phyloP scores from a whole-genome alignment of 2,797 vertebrate genomes.

The Sebastes oblongus region DNA sequence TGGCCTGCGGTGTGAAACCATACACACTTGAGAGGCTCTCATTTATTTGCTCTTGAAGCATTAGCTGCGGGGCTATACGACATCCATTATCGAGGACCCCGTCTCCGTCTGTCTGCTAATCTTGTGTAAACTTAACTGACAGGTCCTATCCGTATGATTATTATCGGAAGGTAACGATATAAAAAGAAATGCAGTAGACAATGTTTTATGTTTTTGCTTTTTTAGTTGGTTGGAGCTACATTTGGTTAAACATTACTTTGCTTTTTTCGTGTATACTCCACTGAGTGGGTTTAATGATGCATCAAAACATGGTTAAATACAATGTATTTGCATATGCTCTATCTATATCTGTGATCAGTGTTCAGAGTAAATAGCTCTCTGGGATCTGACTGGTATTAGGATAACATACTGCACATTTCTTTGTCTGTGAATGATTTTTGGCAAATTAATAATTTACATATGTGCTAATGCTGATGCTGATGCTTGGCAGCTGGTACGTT shows the following conservation, averaged over 20 bases:
- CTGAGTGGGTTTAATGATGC: background rate
- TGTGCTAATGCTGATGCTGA: background rate
- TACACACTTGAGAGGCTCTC: constrained; percentile 55
- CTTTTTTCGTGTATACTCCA: background rate
- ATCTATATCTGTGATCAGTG: background rate
- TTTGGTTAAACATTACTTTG: background rate
- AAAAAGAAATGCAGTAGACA: background rate
- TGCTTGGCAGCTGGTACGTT: too few relatives aligned
- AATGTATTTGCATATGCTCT: background rate
- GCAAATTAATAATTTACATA: background rate
- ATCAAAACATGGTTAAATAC: background rate
- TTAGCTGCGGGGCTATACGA: constrained; percentile 40
- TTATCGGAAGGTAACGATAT: background rate
- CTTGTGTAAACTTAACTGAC: constrained; percentile 28
- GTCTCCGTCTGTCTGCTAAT: constrained; percentile 8
- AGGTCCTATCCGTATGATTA: background rate
- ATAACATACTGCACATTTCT: background rate
- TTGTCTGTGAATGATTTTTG: background rate
- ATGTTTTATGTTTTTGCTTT: background rate
- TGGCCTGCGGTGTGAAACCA: constrained; percentile 44
- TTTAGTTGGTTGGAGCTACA: background rate
- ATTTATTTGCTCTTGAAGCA: constrained; percentile 64
- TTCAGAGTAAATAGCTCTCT: background rate
- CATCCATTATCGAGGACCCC: constrained; percentile 44
- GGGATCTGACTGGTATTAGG: background rate